These are phyloP conservation scores for Mechanitis messenoides DNA, from an alignment of 2,888 invertebrate genomes.

Conservation along the genomic window DNA sequence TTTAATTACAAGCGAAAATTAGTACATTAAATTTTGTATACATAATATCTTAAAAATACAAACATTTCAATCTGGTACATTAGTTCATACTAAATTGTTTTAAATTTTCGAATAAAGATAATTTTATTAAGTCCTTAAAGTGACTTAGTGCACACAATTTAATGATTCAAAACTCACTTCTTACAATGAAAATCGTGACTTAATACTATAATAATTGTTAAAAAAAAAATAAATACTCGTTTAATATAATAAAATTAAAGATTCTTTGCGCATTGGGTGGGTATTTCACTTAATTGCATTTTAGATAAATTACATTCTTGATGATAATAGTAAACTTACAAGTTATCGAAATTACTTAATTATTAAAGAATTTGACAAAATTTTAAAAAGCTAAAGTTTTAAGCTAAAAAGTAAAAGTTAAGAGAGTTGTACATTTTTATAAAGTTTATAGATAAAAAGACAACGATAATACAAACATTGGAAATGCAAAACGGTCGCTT, in stretches of 20 bases:
- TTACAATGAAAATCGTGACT: conserved; percentile 17
- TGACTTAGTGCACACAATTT: conserved; percentile 27
- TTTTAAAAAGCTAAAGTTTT: conserved; percentile 4
- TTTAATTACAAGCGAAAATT: conserved; percentile 20
- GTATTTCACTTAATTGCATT: conserved; percentile 1
- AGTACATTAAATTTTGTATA: not conserved
- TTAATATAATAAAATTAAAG: conserved; percentile 20
- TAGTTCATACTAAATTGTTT: not conserved
- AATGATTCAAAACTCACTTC: conserved; percentile 20
- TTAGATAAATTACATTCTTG: not conserved
- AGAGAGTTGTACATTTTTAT: conserved; percentile 21
- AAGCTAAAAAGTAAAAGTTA: not conserved
- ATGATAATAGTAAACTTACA: too few relatives aligned
- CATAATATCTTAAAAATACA: not conserved
- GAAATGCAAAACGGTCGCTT: conserved; percentile 24
- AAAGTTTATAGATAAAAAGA: conserved; percentile 16
- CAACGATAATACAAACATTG: conserved; percentile 10
- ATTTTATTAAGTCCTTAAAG: not conserved
- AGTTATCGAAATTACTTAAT: not conserved
- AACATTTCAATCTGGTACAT: not conserved
- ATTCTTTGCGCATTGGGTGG: conserved; percentile 28
- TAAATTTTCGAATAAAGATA: not conserved
- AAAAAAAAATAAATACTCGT: conserved; percentile 26
- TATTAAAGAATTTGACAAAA: not conserved
- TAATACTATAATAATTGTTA: conserved; percentile 16